A percentile compares a stretch with the other conserved stretches of the same genome.
phyloP scores from a whole-genome alignment of 2,113 vertebrate species.

The Hypocryptadius cinnamomeus region DNA sequence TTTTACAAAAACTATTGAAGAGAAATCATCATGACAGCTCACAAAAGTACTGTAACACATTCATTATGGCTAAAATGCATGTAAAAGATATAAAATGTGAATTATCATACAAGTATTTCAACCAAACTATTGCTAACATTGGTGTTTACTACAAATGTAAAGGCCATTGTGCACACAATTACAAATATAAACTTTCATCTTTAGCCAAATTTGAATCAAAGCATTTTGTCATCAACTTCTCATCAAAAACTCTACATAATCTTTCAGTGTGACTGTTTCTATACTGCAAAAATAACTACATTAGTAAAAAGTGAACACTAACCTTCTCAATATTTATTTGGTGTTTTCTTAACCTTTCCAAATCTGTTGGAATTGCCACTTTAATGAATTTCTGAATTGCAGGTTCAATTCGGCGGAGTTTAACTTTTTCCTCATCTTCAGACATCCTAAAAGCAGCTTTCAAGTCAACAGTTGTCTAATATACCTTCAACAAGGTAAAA shows the following conservation, averaged over 20 bases:
- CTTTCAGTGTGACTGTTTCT: neutral
- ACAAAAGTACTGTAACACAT: neutral
- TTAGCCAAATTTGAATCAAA: neutral
- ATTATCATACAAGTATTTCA: neutral
- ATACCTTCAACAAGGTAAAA: constrained; percentile 28
- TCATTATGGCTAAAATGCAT: neutral
- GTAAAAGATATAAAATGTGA: neutral
- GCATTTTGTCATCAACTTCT: neutral
- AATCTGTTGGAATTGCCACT: constrained; percentile 93
- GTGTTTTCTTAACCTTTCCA: constrained; percentile 92
- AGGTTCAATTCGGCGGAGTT: constrained; percentile 86
- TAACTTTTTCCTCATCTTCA: constrained; percentile 85
- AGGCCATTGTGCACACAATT: neutral
- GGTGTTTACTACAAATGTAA: neutral
- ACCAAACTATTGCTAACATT: neutral
- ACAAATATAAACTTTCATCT: neutral
- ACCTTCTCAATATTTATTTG: constrained; percentile 98
- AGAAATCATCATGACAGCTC: neutral
- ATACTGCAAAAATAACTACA: neutral
- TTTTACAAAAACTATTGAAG: neutral
- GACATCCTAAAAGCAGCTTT: constrained; percentile 75
- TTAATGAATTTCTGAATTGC: constrained; percentile 95
- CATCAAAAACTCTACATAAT: neutral
- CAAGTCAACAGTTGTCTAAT: neutral
- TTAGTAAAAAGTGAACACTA: neutral